Evolutionary conservation across 2,797 vertebrate species (phyloP), one percentile per base, ranked within the genome.

Genomic region (Orestias chungarensis): DNA sequence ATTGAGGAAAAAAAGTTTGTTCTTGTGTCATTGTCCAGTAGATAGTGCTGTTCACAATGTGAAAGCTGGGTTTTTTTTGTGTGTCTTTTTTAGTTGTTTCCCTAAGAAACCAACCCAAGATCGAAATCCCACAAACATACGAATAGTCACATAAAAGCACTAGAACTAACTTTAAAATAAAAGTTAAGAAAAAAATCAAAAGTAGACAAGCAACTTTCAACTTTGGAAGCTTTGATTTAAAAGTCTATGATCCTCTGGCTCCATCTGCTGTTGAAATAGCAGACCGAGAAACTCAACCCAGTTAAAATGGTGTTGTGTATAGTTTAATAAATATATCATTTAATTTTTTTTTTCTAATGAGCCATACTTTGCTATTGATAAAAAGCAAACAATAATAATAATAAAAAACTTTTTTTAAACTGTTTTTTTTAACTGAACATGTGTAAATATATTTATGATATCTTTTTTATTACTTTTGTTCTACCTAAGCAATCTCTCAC

Each of bases 211-310:
- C n/a, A 23, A 17, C 25, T 33, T 33, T 1, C 7, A 43, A 6
- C 66, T 35, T 42, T n/a, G 27, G 46, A 43, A 33, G 15, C 33
- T 35, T 70, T 72, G 70, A 80, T 25, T 81, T 68, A 76, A 59
- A 42, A 71, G 40, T 49, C 11, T 25, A 31, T 27, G 57, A 64
- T 47, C 3, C 80, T 87, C 44, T 86, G 47, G 0, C 84, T 70
- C 83, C 83, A 83, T 81, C 89, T 86, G 73, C 65, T 83, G 89
- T 33, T 46, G 17, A 1, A 55, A 62, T 57, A 35, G 5, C 23
- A 4, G 35, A n/a, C n/a, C n/a, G n/a, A n/a, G n/a, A n/a, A n/a
- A n/a, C n/a, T n/a, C n/a, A n/a, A n/a, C n/a, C n/a, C n/a, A n/a
- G n/a, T n/a, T n/a, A n/a, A n/a, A n/a, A n/a, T n/a, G n/a, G n/a